Base-by-base conservation (phyloP, 1,140 invertebrate species). In the Rhynchophorus ferrugineus region DNA sequence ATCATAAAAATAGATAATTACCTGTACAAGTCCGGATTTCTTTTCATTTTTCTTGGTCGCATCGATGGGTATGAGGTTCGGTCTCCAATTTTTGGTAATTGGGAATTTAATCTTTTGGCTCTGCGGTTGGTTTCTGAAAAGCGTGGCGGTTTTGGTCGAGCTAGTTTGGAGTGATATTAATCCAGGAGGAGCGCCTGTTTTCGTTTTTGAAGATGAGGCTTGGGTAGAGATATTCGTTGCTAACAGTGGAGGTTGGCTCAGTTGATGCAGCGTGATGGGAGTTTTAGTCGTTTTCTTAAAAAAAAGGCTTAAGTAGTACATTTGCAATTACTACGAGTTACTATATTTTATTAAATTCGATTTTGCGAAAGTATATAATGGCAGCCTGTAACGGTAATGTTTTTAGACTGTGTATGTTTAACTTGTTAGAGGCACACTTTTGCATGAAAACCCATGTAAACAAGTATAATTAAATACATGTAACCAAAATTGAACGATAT, bases 1-100 rank as follows among this genome's bases (percentile, higher is more conserved):
- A n/a, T n/a, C n/a, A n/a, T 13, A 50, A 11, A 19, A 14, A 8
- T 51, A 18, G 2, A 19, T 19, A 39, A 19, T 53, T 49, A 59
- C 61, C 50, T 65, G 63, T 6, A 69, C 67, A 29, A 68, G 55
- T 13, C 67, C 67, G 13, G 64, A 51, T 54, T 61, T 65, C 33
- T 58, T 60, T 44, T 69, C 64, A 3, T 53, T 42, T 42, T 63
- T 67, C 24, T 63, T 64, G 19, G 42, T 60, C 2, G 59, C 58
- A 54, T 80, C 79, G 36, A 82, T 79, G 9, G 80, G 79, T 67
- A 83, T 81, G 8, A 83, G 65, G n/a, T 79, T 82, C 2, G 81
- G 81, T 46, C 80, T 70, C 80, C 80, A 82, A 45, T 78, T 79
- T 51, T 81, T 81, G 17, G 49, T 68, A 19, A 58, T 63, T 8